Percentiles rank a stretch among this genome's conserved stretches.
phyloP scores from a whole-genome alignment of 2,888 invertebrate species.

The Diarsia rubi region DNA sequence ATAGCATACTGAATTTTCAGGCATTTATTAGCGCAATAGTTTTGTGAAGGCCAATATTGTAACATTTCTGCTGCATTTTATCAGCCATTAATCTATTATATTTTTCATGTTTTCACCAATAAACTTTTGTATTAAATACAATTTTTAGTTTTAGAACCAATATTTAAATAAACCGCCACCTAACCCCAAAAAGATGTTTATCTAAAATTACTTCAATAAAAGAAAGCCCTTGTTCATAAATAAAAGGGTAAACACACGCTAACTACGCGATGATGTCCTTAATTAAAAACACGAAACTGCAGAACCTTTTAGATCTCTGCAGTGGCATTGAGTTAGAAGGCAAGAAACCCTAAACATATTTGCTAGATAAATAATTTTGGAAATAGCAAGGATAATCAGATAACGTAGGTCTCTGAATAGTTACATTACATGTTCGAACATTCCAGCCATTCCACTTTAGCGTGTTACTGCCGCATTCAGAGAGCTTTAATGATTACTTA shows the following conservation, averaged over 20 bases:
- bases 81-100: slow-evolving; percentile 91
- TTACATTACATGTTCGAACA: background rate
- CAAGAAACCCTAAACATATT: background rate
- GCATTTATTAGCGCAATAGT: slow-evolving; percentile 90
- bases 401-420: background rate
- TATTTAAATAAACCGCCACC: slow-evolving; percentile 90
- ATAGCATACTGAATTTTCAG: slow-evolving; percentile 89
- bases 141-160: slow-evolving; percentile 91
- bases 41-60: slow-evolving; percentile 91
- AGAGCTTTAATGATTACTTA: too few relatives aligned
- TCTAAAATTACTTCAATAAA: slow-evolving; percentile 63
- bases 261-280: background rate
- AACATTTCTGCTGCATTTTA: slow-evolving; percentile 91
- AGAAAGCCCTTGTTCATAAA: slow-evolving; percentile 24
- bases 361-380: background rate
- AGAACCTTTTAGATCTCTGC: slow-evolving; percentile 8
- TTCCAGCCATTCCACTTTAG: background rate
- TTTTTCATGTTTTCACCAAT: slow-evolving; percentile 91
- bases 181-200: slow-evolving; percentile 87
- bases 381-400: background rate
- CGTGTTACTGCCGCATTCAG: too few relatives aligned
- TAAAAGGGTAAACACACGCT: slow-evolving; percentile 24
- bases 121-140: slow-evolving; percentile 91
- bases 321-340: background rate
- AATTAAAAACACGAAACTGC: background rate